phyloP scores from a whole-genome alignment of 1,140 invertebrate species.

The Varroa destructor region DNA sequence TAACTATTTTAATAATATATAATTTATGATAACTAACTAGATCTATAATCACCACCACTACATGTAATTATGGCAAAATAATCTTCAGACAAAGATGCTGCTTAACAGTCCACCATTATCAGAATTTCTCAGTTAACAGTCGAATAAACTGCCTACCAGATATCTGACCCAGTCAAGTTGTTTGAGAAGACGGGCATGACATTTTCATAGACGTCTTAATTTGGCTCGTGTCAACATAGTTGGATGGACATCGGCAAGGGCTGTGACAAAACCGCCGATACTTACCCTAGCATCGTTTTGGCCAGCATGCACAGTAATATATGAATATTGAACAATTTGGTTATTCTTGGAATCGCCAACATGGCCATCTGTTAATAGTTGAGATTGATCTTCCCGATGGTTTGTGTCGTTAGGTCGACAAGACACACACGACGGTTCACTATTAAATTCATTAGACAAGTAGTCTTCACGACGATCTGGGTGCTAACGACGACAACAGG shows the following conservation, averaged over 20 bases:
- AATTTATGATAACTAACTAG: no score
- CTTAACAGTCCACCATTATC: constrained; percentile 3
- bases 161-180: neutral
- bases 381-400: constrained; percentile 1
- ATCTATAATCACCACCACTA: no score
- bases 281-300: neutral
- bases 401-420: neutral
- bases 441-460: neutral
- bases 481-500: no score
- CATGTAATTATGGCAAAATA: neutral
- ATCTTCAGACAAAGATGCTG: neutral
- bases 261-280: neutral
- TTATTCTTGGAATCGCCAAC: neutral
- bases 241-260: neutral
- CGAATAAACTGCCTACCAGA: constrained; percentile 1
- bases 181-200: neutral
- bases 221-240: neutral
- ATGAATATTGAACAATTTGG: neutral
- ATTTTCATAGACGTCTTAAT: neutral
- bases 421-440: neutral
- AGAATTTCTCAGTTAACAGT: neutral
- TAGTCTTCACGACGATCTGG: no score
- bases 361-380: constrained; percentile 2
- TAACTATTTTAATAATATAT: no score
- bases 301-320: neutral